Percentiles rank a stretch among this genome's conserved stretches.
These are phyloP conservation scores for Drosophila mercatorum DNA, from an alignment of 2,888 invertebrate genomes.

Conservation along the genomic window DNA sequence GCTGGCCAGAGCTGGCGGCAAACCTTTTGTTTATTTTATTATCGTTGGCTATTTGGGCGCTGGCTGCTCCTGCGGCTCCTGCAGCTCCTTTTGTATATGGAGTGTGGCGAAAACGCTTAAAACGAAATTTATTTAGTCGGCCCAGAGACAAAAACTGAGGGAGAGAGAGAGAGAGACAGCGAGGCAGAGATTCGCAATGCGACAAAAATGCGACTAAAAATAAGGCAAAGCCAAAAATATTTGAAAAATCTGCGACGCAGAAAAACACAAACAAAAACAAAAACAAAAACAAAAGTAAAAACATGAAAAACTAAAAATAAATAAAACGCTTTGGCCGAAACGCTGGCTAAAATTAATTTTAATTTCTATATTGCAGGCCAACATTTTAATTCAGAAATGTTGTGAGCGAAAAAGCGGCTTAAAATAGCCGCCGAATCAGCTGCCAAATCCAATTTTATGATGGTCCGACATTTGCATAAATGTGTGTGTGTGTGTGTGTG, in stretches of 20 bases:
- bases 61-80: constrained; percentile 47
- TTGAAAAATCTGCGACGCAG: constrained; percentile 47
- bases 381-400: constrained; percentile 53
- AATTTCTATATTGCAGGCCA: constrained; percentile 56
- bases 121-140: constrained; percentile 82
- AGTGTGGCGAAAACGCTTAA: constrained; percentile 82
- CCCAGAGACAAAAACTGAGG: constrained; percentile 38
- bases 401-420: constrained; percentile 60
- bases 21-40: constrained; percentile 78
- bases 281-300: constrained; percentile 26
- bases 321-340: constrained; percentile 50
- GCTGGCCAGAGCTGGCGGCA: constrained; percentile 63
- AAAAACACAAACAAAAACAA: constrained; percentile 26
- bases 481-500: constrained; percentile 32
- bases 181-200: constrained; percentile 70
- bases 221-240: constrained; percentile 54
- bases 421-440: constrained; percentile 76
- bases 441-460: constrained; percentile 81
- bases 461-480: constrained; percentile 67
- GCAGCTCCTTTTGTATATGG: constrained; percentile 76
- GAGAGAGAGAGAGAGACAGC: constrained; percentile 15
- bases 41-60: constrained; percentile 74
- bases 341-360: constrained; percentile 63
- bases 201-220: constrained; percentile 77
- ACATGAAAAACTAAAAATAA: constrained; percentile 55